phyloP scores from a whole-genome alignment of 1,140 invertebrate genomes.

The Diachasma alloeum region DNA sequence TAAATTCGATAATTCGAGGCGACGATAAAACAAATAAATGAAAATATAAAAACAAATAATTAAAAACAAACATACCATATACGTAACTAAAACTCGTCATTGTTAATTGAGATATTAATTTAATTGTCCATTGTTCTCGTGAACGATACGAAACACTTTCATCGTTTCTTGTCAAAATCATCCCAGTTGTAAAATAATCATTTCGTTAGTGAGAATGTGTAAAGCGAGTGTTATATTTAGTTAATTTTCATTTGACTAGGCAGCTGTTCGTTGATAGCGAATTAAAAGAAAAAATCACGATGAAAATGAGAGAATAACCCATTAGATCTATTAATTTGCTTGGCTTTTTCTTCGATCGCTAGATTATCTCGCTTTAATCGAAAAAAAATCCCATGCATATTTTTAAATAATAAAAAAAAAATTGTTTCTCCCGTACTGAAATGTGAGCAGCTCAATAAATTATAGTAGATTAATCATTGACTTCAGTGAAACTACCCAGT shows the following conservation, averaged over 20 bases:
- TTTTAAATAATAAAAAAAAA: not conserved
- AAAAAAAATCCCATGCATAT: not conserved
- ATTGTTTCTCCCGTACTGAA: conserved; percentile 12
- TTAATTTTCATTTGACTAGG: conserved; percentile 22
- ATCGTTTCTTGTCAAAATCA: conserved; percentile 35
- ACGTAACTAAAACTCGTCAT: conserved; percentile 38
- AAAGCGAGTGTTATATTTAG: conserved; percentile 3
- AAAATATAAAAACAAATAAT: conserved; percentile 17
- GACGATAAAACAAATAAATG: not conserved
- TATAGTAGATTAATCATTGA: not conserved
- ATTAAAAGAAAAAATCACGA: conserved; percentile 8
- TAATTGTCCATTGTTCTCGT: conserved; percentile 8
- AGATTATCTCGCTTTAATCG: not conserved
- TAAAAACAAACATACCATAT: conserved; percentile 33
- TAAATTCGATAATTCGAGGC: too few species aligned
- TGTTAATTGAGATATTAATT: conserved; percentile 36
- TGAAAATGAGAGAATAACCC: conserved; percentile 15
- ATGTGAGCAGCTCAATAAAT: conserved; percentile 28
- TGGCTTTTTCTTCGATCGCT: conserved; percentile 18
- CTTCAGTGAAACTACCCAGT: not conserved
- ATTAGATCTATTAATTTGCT: conserved; percentile 5
- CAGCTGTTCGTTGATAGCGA: conserved; percentile 25
- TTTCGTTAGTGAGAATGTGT: not conserved
- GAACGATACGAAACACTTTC: conserved; percentile 28
- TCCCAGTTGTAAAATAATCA: conserved; percentile 32